phyloP scores from a whole-genome alignment of 37 sponge, comb jelly and placozoan genomes.

The Halichondria panicea region DNA sequence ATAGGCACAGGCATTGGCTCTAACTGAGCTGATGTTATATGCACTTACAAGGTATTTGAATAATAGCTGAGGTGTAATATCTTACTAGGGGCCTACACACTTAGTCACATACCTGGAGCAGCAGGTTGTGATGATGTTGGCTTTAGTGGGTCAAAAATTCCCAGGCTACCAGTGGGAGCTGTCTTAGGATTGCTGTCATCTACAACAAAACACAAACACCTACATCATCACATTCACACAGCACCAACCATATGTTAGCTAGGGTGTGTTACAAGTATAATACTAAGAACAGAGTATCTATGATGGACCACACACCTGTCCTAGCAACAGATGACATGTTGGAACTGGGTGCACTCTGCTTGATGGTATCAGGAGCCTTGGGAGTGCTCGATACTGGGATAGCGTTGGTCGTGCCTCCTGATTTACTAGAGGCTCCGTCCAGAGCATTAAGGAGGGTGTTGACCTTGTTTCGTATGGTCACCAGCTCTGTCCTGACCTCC shows the following conservation, averaged over 20 bases:
- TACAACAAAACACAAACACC: neutral
- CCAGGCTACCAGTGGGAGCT: neutral
- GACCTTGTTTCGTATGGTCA: slow-evolving; percentile 58
- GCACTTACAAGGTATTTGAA: neutral
- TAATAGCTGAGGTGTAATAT: too few species aligned
- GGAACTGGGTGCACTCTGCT: neutral
- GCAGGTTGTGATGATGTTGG: too few species aligned
- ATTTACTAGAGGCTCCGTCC: slow-evolving; percentile 7
- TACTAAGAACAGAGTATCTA: neutral
- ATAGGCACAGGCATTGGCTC: neutral
- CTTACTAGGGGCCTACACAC: too few species aligned
- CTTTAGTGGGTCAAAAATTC: slow-evolving; percentile 34
- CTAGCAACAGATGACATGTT: neutral
- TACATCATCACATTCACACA: neutral
- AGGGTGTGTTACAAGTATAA: neutral
- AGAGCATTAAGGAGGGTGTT: slow-evolving; percentile 56
- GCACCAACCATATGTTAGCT: neutral
- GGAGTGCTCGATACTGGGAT: neutral
- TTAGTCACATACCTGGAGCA: too few species aligned
- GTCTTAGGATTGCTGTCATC: neutral
- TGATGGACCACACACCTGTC: neutral
- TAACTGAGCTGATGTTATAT: neutral
- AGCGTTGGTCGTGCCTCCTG: neutral
- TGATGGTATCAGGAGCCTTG: slow-evolving; percentile 8
- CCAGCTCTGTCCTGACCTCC: slow-evolving; percentile 60